phyloP scores from a whole-genome alignment of 2,888 invertebrate species.

The Papilio elwesi region DNA sequence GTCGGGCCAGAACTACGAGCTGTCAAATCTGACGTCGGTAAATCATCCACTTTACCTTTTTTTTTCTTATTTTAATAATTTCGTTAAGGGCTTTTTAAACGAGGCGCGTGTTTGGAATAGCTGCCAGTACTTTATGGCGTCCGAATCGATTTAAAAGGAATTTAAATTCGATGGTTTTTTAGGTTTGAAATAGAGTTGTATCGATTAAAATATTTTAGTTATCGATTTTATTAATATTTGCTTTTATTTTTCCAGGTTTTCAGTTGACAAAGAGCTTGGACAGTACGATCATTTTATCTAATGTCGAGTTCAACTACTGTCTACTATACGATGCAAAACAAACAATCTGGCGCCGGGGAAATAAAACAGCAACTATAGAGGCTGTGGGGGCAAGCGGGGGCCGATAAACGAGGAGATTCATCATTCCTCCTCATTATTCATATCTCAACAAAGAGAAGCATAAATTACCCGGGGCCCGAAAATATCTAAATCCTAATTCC shows the following conservation, averaged over 20 bases:
- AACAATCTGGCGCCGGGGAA: constrained; percentile 41
- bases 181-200: constrained; percentile 66
- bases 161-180: constrained; percentile 68
- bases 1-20: constrained; percentile 80
- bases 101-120: constrained; percentile 77
- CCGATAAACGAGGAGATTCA: constrained; percentile 65
- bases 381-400: constrained; percentile 52
- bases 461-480: constrained; percentile 80
- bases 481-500: constrained; percentile 83
- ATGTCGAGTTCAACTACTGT: no score
- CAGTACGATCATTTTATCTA: no score
- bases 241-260: not conserved
- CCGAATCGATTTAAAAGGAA: constrained; percentile 72
- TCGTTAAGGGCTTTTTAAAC: constrained; percentile 82
- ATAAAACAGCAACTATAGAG: constrained; percentile 61
- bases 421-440: constrained; percentile 77
- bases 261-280: no score
- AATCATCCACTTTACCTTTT: constrained; percentile 78
- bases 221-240: not conserved
- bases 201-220: constrained; percentile 43
- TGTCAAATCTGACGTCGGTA: constrained; percentile 82
- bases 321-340: constrained; percentile 45
- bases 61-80: constrained; percentile 77
- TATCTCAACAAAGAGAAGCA: constrained; percentile 80
- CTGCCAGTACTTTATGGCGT: constrained; percentile 74